phyloP scores from a whole-genome alignment of 1,140 invertebrate genomes.

The Drosophila eugracilis region DNA sequence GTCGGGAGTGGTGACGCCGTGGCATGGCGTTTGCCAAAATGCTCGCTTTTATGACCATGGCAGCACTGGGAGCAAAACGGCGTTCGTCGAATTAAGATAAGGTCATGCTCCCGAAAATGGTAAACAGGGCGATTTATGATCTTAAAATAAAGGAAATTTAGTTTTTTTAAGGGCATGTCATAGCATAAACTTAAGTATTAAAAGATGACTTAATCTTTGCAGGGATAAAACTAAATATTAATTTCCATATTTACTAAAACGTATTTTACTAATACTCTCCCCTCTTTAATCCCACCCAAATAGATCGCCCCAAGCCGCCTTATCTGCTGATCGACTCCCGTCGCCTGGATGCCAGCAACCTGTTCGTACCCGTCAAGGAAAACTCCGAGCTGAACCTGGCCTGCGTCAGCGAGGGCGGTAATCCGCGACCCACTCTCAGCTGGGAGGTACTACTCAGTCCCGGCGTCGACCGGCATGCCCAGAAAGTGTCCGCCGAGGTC shows the following conservation, averaged over 20 bases:
- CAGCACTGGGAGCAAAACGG: conserved; percentile 1
- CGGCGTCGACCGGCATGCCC: conserved; percentile 86
- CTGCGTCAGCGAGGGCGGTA: conserved; percentile 93
- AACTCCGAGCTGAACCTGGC: conserved; percentile 91
- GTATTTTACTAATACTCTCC: not conserved
- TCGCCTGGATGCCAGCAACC: conserved; percentile 92
- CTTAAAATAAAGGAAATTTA: not conserved
- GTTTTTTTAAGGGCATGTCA: not conserved
- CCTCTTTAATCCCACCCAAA: conserved; percentile 15
- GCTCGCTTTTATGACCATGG: conserved; percentile 20
- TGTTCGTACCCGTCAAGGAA: conserved; percentile 93
- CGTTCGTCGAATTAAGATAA: conserved; percentile 6
- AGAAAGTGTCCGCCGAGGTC: conserved; percentile 84
- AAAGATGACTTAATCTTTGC: too few species aligned
- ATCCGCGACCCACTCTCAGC: conserved; percentile 90
- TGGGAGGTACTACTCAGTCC: conserved; percentile 89
- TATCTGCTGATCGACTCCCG: conserved; percentile 92
- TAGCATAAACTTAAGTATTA: too few species aligned
- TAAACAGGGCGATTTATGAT: not conserved
- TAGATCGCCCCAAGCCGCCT: conserved; percentile 91
- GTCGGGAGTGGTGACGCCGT: conserved; percentile 12
- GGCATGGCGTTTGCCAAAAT: conserved; percentile 14
- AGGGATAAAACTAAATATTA: too few species aligned
- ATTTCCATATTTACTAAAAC: too few species aligned
- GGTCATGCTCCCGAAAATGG: too few species aligned